A percentile compares a stretch with the other conserved stretches of the same genome.
These are phyloP conservation scores for Emydocephalus ijimae DNA, from an alignment of 2,113 vertebrate genomes.

Conservation along the genomic window DNA sequence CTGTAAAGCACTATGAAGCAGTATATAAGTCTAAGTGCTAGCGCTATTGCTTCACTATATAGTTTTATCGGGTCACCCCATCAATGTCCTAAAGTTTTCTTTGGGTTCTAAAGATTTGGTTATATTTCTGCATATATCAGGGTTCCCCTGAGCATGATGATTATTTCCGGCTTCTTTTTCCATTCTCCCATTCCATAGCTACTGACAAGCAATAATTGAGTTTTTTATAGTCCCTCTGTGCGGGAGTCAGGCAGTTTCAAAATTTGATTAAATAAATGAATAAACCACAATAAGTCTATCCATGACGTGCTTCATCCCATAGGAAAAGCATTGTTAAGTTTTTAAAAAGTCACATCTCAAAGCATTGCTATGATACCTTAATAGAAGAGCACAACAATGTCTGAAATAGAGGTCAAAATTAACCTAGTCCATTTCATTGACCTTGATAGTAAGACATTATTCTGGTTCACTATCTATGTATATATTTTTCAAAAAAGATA, in stretches of 20 bases:
- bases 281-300: conserved; percentile 24
- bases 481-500: too few relatives aligned
- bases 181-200: neutral
- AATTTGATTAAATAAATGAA: neutral
- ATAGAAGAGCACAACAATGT: neutral
- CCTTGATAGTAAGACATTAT: neutral
- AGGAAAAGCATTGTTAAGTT: conserved; percentile 42
- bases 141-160: neutral
- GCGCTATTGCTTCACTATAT: too few relatives aligned
- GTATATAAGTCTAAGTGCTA: neutral
- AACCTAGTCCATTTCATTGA: neutral
- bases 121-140: neutral
- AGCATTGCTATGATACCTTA: conserved; percentile 18
- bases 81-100: neutral
- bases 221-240: neutral
- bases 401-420: neutral
- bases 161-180: neutral
- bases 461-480: neutral
- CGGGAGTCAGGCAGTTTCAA: neutral
- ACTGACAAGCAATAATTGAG: neutral
- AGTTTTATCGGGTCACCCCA: neutral
- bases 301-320: conserved; percentile 45
- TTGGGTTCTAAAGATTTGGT: neutral
- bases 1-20: neutral
- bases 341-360: conserved; percentile 40